Percentiles rank a stretch among this genome's conserved stretches.
phyloP scores from a whole-genome alignment of 2,888 invertebrate species.

The Cistogaster globosa region DNA sequence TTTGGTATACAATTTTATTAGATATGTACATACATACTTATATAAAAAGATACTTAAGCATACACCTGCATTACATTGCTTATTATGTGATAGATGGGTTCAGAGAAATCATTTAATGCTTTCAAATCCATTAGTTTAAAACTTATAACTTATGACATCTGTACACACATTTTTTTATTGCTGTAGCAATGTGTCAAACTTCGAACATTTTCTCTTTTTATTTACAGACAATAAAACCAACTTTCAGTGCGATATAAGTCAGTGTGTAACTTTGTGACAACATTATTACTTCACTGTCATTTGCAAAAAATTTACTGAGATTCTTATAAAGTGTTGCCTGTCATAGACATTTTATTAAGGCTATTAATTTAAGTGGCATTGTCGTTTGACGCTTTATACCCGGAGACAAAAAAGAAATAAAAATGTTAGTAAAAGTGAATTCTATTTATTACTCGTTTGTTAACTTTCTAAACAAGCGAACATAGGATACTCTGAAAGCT shows the following conservation, averaged over 20 bases:
- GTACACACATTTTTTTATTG: conserved; percentile 56
- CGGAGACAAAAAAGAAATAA: too few relatives aligned
- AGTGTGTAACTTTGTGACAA: conserved; percentile 5
- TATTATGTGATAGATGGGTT: too few relatives aligned
- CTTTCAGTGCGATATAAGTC: background rate
- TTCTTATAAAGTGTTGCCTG: conserved; percentile 75
- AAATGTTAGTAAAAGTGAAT: too few relatives aligned
- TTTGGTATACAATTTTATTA: too few relatives aligned
- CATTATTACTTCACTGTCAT: conserved; percentile 50
- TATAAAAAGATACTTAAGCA: too few relatives aligned
- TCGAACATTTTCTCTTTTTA: background rate
- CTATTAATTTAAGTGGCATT: conserved; percentile 80
- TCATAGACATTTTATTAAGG: conserved; percentile 80
- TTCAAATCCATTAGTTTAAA: conserved; percentile 36
- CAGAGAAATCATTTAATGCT: conserved; percentile 47
- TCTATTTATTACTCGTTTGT: too few relatives aligned
- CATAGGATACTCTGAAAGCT: too few relatives aligned
- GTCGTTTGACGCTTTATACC: conserved; percentile 58
- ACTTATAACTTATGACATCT: conserved; percentile 16
- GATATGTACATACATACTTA: too few relatives aligned
- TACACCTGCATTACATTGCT: too few relatives aligned
- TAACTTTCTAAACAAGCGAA: too few relatives aligned
- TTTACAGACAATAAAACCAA: background rate
- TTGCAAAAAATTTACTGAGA: too few relatives aligned
- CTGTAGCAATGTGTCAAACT: conserved; percentile 64